phyloP scores from a whole-genome alignment of 1,140 invertebrate genomes.

The Hirudo medicinalis region DNA sequence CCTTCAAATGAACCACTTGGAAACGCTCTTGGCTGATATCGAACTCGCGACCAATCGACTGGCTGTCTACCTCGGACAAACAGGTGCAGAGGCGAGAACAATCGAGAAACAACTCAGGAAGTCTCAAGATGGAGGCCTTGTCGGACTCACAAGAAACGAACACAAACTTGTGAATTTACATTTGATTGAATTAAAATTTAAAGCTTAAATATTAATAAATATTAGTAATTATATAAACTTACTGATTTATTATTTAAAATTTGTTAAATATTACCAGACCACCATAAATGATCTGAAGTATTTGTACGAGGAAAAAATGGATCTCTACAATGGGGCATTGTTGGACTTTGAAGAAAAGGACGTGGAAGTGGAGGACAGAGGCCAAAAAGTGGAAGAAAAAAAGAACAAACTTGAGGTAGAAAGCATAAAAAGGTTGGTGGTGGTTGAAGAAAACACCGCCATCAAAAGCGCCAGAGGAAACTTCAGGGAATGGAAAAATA shows the following conservation, averaged over 20 bases:
- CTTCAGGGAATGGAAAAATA: background rate
- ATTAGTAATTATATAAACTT: too few species aligned
- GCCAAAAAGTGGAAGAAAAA: background rate
- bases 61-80: constrained; percentile 3
- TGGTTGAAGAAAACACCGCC: background rate
- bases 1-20: background rate
- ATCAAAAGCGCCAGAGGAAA: background rate
- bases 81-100: constrained; percentile 7
- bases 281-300: too few species aligned
- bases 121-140: background rate
- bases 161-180: too few species aligned
- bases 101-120: constrained; percentile 4
- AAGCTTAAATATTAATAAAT: too few species aligned
- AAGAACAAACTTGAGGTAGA: background rate
- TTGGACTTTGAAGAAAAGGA: background rate
- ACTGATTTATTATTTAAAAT: too few species aligned
- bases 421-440: background rate
- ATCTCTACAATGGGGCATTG: too few species aligned
- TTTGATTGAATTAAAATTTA: too few species aligned
- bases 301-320: too few species aligned
- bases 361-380: background rate
- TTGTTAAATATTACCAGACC: too few species aligned
- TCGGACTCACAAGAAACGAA: background rate
- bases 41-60: constrained; percentile 7
- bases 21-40: constrained; percentile 8